phyloP scores from a whole-genome alignment of 2,797 vertebrate genomes.

The Toxotes lorentzi region DNA sequence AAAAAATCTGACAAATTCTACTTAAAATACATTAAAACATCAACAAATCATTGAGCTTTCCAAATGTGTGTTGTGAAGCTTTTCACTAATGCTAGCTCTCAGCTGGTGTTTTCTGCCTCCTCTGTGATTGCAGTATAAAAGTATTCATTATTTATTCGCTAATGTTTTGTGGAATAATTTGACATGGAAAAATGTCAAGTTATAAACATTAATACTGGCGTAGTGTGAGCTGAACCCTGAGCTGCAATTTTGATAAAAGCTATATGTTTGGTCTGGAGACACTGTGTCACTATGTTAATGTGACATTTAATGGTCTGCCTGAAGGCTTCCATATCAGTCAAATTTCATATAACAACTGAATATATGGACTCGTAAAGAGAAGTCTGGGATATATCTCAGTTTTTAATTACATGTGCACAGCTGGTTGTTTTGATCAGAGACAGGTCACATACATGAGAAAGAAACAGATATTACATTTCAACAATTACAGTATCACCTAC shows the following conservation, averaged over 20 bases:
- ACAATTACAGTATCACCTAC: constrained; percentile 50
- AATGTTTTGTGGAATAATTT: not conserved
- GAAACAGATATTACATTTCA: constrained; percentile 53
- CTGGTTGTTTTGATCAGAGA: constrained; percentile 54
- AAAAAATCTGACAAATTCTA: not conserved
- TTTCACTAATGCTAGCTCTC: too few species aligned
- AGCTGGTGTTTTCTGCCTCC: not conserved
- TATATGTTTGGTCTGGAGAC: not conserved
- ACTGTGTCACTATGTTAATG: constrained; percentile 43
- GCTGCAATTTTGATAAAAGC: too few species aligned
- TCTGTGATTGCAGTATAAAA: not conserved
- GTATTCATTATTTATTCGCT: not conserved
- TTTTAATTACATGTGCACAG: constrained; percentile 79
- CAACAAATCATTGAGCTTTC: not conserved
- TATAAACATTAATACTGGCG: not conserved
- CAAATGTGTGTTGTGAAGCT: too few species aligned
- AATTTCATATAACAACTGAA: constrained; percentile 6
- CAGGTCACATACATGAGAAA: constrained; percentile 43
- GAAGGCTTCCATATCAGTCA: not conserved
- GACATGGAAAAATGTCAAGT: not conserved
- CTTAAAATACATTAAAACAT: not conserved
- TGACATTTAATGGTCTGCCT: constrained; percentile 44
- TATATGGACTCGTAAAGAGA: constrained; percentile 8
- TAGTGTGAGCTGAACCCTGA: too few species aligned
- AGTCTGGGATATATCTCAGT: constrained; percentile 32